Percentiles rank a stretch among this genome's conserved stretches.
Conservation (phyloP, 1,140 invertebrate species). For the Galleria mellonella region DNA sequence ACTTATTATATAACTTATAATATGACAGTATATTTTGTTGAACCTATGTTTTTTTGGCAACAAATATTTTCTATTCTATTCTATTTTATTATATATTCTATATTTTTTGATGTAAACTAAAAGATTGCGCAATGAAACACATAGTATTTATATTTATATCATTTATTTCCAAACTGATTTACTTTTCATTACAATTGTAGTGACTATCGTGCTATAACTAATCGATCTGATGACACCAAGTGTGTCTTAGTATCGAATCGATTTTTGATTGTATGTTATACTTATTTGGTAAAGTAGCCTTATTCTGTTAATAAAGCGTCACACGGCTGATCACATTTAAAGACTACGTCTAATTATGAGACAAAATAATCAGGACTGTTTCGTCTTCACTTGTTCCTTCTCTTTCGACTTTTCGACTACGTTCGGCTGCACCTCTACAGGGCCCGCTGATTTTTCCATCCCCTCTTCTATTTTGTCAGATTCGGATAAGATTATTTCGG, state of each 20-base stretch:
- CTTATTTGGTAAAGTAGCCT: slow-evolving; percentile 33
- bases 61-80: too few species aligned
- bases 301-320: slow-evolving; percentile 8
- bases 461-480: slow-evolving; percentile 29
- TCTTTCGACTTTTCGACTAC: neutral
- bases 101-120: neutral
- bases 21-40: too few species aligned
- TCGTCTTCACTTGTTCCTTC: slow-evolving; percentile 1
- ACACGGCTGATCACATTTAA: slow-evolving; percentile 8
- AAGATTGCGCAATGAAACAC: neutral
- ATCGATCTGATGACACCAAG: neutral
- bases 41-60: too few species aligned
- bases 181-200: slow-evolving; percentile 13
- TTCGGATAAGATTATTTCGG: slow-evolving; percentile 64
- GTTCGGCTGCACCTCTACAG: too few species aligned
- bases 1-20: too few species aligned
- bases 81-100: too few species aligned
- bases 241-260: neutral
- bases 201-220: slow-evolving; percentile 25
- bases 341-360: slow-evolving; percentile 1
- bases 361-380: too few species aligned
- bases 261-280: slow-evolving; percentile 8
- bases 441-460: slow-evolving; percentile 9
- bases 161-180: slow-evolving; percentile 25
- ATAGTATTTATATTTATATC: neutral